phyloP scores from a whole-genome alignment of 2,888 invertebrate genomes.

The Atrina japonica region DNA sequence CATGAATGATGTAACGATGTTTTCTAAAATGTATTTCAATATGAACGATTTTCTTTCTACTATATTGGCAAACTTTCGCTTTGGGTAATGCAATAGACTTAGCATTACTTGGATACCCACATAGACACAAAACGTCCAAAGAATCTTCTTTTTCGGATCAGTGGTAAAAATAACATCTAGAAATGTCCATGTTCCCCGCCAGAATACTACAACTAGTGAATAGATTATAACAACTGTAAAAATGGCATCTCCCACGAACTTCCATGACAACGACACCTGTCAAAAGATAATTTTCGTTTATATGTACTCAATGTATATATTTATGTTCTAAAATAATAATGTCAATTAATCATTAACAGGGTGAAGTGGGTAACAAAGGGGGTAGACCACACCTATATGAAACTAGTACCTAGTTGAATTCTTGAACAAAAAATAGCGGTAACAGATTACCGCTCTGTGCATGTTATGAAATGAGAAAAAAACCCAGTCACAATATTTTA shows the following conservation, averaged over 20 bases:
- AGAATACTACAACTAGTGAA: constrained; percentile 4
- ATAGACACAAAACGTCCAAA: background rate
- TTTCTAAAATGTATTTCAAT: background rate
- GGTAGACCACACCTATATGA: too few species aligned
- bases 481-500: too few species aligned
- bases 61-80: background rate
- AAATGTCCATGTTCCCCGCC: constrained; percentile 2
- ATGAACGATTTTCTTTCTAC: background rate
- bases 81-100: background rate
- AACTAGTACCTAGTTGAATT: too few species aligned
- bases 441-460: too few species aligned
- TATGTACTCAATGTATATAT: too few species aligned
- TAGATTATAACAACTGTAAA: background rate
- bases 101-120: background rate
- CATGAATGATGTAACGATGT: background rate
- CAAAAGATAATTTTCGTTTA: too few species aligned
- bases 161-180: background rate
- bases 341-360: too few species aligned
- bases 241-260: background rate
- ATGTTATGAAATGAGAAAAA: too few species aligned
- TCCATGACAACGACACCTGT: too few species aligned
- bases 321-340: too few species aligned
- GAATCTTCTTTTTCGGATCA: background rate
- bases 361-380: too few species aligned
- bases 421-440: too few species aligned